Conservation (phyloP, 2,113 vertebrate species). For the Lasiurus borealis region DNA sequence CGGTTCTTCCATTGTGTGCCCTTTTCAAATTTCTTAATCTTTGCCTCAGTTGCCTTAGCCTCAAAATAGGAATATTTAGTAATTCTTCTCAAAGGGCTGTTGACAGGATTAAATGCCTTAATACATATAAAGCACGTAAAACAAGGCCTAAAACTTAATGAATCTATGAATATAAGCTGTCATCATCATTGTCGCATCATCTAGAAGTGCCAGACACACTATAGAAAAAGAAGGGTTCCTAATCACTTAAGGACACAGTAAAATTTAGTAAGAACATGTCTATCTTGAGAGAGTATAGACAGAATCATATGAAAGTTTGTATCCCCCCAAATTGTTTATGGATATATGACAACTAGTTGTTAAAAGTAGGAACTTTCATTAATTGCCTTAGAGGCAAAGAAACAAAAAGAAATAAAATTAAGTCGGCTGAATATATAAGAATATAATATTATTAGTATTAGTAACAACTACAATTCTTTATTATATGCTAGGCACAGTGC, state of each 20-base stretch:
- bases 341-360: neutral
- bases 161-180: neutral
- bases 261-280: neutral
- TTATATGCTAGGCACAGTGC: neutral
- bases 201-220: neutral
- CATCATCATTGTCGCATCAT: neutral
- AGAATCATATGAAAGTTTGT: neutral
- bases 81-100: neutral
- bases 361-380: neutral
- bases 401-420: neutral
- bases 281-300: neutral
- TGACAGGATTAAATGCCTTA: neutral
- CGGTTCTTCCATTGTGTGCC: neutral
- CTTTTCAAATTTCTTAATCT: neutral
- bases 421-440: neutral
- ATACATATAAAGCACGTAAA: neutral
- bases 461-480: conserved; percentile 40
- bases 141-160: neutral
- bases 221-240: neutral
- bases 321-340: neutral
- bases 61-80: neutral
- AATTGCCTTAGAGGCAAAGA: neutral
- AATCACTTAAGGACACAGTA: neutral
- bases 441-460: conserved; percentile 15
- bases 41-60: neutral